Evolutionary conservation across 2,888 invertebrate species (phyloP).

Genomic region (Encarsia formosa): DNA sequence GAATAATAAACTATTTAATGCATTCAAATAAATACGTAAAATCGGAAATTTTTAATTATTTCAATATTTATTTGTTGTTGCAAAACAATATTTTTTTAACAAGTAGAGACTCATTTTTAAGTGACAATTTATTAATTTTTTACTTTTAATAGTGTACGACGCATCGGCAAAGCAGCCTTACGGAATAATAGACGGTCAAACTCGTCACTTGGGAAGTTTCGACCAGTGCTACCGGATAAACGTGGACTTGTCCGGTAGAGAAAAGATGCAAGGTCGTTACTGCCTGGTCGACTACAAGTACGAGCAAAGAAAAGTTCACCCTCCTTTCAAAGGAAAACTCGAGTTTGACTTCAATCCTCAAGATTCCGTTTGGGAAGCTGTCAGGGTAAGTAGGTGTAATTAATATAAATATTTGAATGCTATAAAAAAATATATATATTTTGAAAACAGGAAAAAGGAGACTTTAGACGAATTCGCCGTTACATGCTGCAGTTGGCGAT

Average conservation of each 20-base stretch:
- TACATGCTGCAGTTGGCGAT: constrained; percentile 52
- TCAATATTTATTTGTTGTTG: too few relatives aligned
- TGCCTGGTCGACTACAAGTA: constrained; percentile 38
- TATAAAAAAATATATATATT: too few relatives aligned
- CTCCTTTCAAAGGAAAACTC: constrained; percentile 19
- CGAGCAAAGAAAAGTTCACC: constrained; percentile 27
- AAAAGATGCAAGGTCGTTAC: constrained; percentile 34
- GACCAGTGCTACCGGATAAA: constrained; percentile 39
- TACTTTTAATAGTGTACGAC: constrained; percentile 37
- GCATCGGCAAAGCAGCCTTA: constrained; percentile 40
- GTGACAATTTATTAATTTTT: neutral
- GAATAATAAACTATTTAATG: too few relatives aligned
- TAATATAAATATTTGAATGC: too few relatives aligned
- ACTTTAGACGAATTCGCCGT: constrained; percentile 33
- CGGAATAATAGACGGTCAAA: constrained; percentile 39
- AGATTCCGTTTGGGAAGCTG: constrained; percentile 38
- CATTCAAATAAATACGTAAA: too few relatives aligned
- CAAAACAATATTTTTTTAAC: too few relatives aligned
- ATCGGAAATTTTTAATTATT: too few relatives aligned
- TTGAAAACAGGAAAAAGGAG: constrained; percentile 37
- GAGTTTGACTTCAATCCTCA: constrained; percentile 35
- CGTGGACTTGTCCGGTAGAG: constrained; percentile 29
- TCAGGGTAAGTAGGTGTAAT: constrained; percentile 27
- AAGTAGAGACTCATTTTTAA: too few relatives aligned
- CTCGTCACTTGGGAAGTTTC: constrained; percentile 41